Base-by-base conservation (phyloP, 2,797 vertebrate species). In the Clarias platycephalus region DNA sequence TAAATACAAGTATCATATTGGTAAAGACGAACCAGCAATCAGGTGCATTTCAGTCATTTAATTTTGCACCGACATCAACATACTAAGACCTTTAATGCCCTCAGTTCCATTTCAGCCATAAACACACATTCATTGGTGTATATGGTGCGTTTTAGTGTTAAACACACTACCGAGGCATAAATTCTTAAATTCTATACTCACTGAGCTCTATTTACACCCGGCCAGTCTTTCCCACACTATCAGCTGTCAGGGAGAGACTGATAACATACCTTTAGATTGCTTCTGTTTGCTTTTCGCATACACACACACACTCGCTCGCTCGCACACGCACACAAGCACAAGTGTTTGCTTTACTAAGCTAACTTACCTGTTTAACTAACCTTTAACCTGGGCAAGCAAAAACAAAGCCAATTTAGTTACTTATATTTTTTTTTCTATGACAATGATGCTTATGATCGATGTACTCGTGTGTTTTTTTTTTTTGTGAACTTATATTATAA, bases 161-260 rank as follows among this genome's bases (percentile, higher is more conserved):
- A 53, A 81, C 16, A 76, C 34, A 81, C 49, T 58, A 28, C 28
- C 40, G 28, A 74, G 62, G 58, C 7, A 49, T 75, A 76, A 28
- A 85, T 85, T 63, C 31, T 58, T 74, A 84, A 55, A 49, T 58
- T 26, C 26, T 82, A 75, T 86, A 62, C 82, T 78, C 68, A 75
- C 72, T 76, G 71, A 87, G 76, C 64, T 40, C 22, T 8, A 67
- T 72, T 84, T 85, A 80, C 84, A 87, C 83, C 31, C 26, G 20
- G 37, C 62, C 68, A 66, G 57, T 84, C 70, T 86, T 83, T 86
- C 76, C 83, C 83, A 85, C 80, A 84, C 74, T 84, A 89, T 86
- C 83, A 58, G 63, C 75, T 81, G 81, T 80, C 82, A 82, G 75
- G 20, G 64, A 82, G 70, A 84, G 84, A 71, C 34, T 63, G 74